Evolutionary conservation across 2,888 invertebrate species (phyloP), one percentile per base, ranked within the genome.

Genomic region (Heliothis peltigera): DNA sequence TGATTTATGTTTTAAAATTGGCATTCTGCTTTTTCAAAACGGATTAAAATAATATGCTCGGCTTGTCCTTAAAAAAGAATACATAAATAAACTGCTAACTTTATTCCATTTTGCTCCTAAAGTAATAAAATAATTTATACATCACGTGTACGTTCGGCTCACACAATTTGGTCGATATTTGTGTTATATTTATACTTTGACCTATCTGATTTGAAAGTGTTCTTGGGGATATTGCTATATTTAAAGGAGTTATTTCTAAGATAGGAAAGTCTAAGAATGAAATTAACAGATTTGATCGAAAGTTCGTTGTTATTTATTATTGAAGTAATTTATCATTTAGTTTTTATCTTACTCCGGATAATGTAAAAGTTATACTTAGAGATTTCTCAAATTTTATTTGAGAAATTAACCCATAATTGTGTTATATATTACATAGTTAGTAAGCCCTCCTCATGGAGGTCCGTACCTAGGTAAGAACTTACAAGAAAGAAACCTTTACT

Each of bases 401-500:
- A 39, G 5, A 3, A 39, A n/a, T n/a, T n/a, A 4, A 39, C 5
- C 4, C 39, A 10, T n/a, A n/a, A n/a, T 39, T 39, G 15, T n/a
- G 5, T 39, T 12, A 32, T 49, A 25, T 43, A 25, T 54, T 21
- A 49, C 28, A 28, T 44, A 32, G 39, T 4, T 18, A 15, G 44
- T 21, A 28, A 42, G 46, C 22, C 21, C 18, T 22, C 8, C 62
- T 47, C 32, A 52, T 32, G 32, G 7, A 8, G 8, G n/a, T n/a
- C n/a, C 10, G 17, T 42, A n/a, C 7, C 7, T 22, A 47, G 47
- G n/a, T 22, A n/a, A 47, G 28, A 44, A 19, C 4, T 49, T 49
- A 63, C 72, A 54, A 22, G 64, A 54, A 22, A 32, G 54, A 42
- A 19, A 72, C 65, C 64, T 54, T 71, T 64, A 22, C 55, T 54